Evolutionary conservation across 1,140 invertebrate genomes (phyloP), one percentile per base, ranked within the genome.

Genomic region (Coptotermes formosanus): DNA sequence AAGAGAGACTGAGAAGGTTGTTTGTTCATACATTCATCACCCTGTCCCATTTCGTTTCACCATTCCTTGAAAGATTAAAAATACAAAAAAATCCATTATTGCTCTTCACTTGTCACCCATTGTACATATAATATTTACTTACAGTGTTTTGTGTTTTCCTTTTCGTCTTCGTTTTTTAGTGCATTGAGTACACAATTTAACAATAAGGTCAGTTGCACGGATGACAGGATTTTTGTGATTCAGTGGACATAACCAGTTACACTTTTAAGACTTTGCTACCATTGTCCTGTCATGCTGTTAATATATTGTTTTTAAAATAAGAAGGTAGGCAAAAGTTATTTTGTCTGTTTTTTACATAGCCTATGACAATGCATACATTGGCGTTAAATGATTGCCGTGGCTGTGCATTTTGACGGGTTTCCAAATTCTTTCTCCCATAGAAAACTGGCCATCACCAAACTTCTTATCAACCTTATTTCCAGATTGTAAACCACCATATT

Each of bases 11-110:
- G 87, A 75, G 75, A 90, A 89, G 88, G 90, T 89, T 90, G 90
- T 90, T 89, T 91, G 89, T 91, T 90, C 89, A 90, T 91, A 91
- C 90, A 90, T 91, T 90, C 90, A 91, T 91, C 89, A 89, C 89
- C 88, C 89, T 89, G 88, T 48, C 87, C 83, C 82, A 25, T 85
- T 43, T 23, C 43, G 52, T 85, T 83, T 69, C 75, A 64, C 85
- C 69, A 81, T 87, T 85, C 30, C 23, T 44, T 83, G 44, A 32
- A 84, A 32, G n/a, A 85, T 75, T 19, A 30, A 25, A 69, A 86
- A 69, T 83, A 83, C 30, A 75, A 75, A 75, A 75, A 75, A 75
- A 11, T 8, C 8, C 25, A 64, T 64, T 1, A 64, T 64, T 64
- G 19, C 19, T 19, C n/a, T 75, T 30, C 64, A 25, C n/a, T 75